phyloP scores from a whole-genome alignment of 2,113 vertebrate species.

The Charadrius vociferus region DNA sequence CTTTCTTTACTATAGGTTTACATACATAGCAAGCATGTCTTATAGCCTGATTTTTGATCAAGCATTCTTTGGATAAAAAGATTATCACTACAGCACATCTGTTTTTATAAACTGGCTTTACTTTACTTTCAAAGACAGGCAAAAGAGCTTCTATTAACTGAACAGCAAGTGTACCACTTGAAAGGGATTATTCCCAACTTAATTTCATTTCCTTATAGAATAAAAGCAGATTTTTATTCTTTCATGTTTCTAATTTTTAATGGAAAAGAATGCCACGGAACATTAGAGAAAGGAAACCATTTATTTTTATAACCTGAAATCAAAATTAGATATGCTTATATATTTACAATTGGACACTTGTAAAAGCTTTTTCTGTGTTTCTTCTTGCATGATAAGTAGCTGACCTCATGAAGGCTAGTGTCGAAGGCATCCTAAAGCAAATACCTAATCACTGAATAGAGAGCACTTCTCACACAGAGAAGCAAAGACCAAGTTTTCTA shows the following conservation, averaged over 20 bases:
- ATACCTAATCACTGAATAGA: neutral
- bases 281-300: constrained; percentile 34
- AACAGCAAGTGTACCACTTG: constrained; percentile 56
- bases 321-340: constrained; percentile 31
- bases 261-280: constrained; percentile 56
- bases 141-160: constrained; percentile 51
- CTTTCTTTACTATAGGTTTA: neutral
- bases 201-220: constrained; percentile 7
- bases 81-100: neutral
- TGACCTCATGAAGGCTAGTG: neutral
- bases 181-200: constrained; percentile 54
- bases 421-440: neutral
- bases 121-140: constrained; percentile 50
- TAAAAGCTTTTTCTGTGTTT: neutral
- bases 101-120: constrained; percentile 51
- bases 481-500: neutral
- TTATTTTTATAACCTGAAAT: constrained; percentile 61
- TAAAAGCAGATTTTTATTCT: constrained; percentile 51
- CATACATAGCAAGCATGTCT: neutral
- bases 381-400: neutral
- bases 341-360: constrained; percentile 15
- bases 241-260: constrained; percentile 63
- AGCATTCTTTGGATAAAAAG: constrained; percentile 12
- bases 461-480: neutral
- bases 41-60: neutral